Evolutionary conservation across 2,113 vertebrate species (phyloP).

Genomic region (Siniperca chuatsi): DNA sequence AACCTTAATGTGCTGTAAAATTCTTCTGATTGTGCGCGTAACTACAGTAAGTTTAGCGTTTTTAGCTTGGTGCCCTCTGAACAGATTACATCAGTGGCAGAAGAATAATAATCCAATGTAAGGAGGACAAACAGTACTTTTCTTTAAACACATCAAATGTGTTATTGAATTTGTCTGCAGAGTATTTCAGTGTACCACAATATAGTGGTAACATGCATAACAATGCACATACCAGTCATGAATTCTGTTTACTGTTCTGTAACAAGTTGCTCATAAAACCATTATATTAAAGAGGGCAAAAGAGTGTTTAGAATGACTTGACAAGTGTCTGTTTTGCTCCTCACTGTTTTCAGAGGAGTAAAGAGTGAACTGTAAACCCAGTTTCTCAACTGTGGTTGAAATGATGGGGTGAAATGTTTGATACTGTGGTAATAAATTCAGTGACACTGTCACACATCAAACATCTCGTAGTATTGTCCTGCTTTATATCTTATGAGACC

Average conservation of each 20-base stretch:
- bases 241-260: conserved; percentile 40
- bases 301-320: conserved; percentile 14
- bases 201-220: neutral
- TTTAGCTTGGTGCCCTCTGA: conserved; percentile 6
- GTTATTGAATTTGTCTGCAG: neutral
- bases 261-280: conserved; percentile 34
- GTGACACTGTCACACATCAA: conserved; percentile 43
- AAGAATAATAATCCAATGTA: neutral
- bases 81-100: conserved; percentile 19
- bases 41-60: conserved; percentile 20
- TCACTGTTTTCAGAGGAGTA: conserved; percentile 22
- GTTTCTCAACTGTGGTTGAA: conserved; percentile 27
- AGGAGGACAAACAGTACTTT: neutral
- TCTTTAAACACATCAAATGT: neutral
- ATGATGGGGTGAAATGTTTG: conserved; percentile 57
- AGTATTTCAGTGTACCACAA: conserved; percentile 5
- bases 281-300: conserved; percentile 13
- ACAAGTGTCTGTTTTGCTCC: neutral
- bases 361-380: neutral
- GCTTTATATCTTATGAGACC: conserved; percentile 7
- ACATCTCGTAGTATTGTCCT: conserved; percentile 33
- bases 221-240: conserved; percentile 9
- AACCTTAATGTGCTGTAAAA: conserved; percentile 61
- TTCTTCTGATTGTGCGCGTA: conserved; percentile 43
- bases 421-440: conserved; percentile 76